Conservation (phyloP, 2,113 vertebrate species). For the Sturnus vulgaris region DNA sequence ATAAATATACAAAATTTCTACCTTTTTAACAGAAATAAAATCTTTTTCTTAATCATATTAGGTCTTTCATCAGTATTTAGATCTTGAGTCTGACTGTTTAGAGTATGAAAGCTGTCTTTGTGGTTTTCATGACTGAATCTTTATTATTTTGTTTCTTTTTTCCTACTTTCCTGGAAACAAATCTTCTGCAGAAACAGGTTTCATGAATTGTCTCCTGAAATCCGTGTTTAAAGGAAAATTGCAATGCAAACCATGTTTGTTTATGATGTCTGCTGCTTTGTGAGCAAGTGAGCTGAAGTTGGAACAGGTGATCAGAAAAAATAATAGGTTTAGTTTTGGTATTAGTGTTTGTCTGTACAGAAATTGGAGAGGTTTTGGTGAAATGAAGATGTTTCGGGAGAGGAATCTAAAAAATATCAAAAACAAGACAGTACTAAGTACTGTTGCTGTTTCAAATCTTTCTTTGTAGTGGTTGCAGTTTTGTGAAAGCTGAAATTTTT, state of each 20-base stretch:
- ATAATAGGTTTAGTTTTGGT: background rate
- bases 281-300: background rate
- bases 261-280: background rate
- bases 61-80: background rate
- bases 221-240: background rate
- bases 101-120: background rate
- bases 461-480: background rate
- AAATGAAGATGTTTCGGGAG: background rate
- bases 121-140: background rate
- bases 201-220: background rate
- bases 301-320: background rate
- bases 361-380: background rate
- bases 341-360: background rate
- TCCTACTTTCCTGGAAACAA: background rate
- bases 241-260: background rate
- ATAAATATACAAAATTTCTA: background rate
- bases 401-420: background rate
- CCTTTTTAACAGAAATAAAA: background rate
- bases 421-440: background rate
- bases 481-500: background rate
- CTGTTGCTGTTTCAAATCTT: background rate
- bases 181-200: background rate
- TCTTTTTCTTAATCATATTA: background rate
- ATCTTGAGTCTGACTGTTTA: background rate
- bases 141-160: background rate